Evolutionary conservation across 2,797 vertebrate species (phyloP), one percentile per base, ranked within the genome.

Genomic region (Capromys pilorides): DNA sequence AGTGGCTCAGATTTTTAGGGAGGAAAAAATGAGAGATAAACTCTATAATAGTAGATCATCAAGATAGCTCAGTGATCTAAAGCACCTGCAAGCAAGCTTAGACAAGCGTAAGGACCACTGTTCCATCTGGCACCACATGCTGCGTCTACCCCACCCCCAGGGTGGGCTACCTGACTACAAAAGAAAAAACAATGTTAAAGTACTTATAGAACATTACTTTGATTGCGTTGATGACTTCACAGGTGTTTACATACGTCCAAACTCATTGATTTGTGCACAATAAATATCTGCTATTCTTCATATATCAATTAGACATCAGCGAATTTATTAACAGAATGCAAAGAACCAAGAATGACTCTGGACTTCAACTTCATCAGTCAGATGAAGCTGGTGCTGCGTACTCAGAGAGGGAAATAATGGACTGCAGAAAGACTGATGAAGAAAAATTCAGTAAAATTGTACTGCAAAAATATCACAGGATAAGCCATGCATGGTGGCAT

Each of bases 401-500:
- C 22, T 39, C 73, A 86, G 28, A 71, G 22, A 67, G 45, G 9
- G n/a, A 71, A 88, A 86, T 57, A 77, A 86, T 36, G 5, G 6
- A 8, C 39, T 71, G 12, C 12, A 59, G 54, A 79, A 41, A 82
- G 24, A 59, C 8, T 67, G 24, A 31, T 86, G 14, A 19, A 88
- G 33, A 86, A 92, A 96, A 95, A 67, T 73, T 73, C n/a, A 75
- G 18, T 39, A 57, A 57, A 57, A 57, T 57, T 18, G 54, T 14
- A 16, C 54, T 18, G 54, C 54, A 57, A 57, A 57, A 57, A 16
- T 57, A 57, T 57, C 54, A 57, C 54, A 57, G 16, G 77, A 51
- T n/a, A 67, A 45, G 45, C 45, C 45, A 45, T 4, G 45, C 45
- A 45, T 45, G 45, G 45, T n/a, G n/a, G n/a, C n/a, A n/a, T n/a